Evolutionary conservation across 2,113 vertebrate genomes (phyloP).

Genomic region (Lethenteron camtschaticum): DNA sequence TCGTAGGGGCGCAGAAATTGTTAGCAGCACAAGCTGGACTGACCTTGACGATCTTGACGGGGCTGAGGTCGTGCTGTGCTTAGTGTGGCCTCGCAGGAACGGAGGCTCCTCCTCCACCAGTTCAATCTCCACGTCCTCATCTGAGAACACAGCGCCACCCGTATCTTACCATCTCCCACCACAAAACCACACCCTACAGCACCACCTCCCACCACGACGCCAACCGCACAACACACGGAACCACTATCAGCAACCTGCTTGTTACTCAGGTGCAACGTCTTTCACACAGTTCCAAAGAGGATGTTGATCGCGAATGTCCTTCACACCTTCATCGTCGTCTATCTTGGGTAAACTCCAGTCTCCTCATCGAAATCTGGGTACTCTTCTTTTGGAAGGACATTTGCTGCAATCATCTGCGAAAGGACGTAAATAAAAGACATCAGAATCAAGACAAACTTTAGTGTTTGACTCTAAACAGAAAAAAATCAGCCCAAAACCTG

Average conservation of each 20-base stretch:
- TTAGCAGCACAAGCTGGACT: background rate
- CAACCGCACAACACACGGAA: too few species aligned
- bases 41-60: slow-evolving; percentile 97
- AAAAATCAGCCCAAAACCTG: background rate
- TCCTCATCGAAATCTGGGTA: slow-evolving; percentile 97
- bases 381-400: slow-evolving; percentile 90
- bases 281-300: too few species aligned
- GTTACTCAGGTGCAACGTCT: too few species aligned
- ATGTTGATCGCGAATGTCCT: too few species aligned
- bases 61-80: slow-evolving; percentile 98
- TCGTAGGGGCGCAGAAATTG: background rate
- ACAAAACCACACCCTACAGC: too few species aligned
- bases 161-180: too few species aligned
- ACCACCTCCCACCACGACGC: too few species aligned
- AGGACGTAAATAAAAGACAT: background rate
- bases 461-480: background rate
- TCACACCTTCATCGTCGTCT: slow-evolving; percentile 80
- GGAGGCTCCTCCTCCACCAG: slow-evolving; percentile 91
- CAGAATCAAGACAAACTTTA: background rate
- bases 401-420: slow-evolving; percentile 85
- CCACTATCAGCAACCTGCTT: too few species aligned
- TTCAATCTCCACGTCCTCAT: slow-evolving; percentile 93
- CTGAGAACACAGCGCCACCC: slow-evolving; percentile 18
- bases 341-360: slow-evolving; percentile 95
- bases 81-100: slow-evolving; percentile 82